phyloP scores from a whole-genome alignment of 2,113 vertebrate genomes.

The Carettochelys insculpta region DNA sequence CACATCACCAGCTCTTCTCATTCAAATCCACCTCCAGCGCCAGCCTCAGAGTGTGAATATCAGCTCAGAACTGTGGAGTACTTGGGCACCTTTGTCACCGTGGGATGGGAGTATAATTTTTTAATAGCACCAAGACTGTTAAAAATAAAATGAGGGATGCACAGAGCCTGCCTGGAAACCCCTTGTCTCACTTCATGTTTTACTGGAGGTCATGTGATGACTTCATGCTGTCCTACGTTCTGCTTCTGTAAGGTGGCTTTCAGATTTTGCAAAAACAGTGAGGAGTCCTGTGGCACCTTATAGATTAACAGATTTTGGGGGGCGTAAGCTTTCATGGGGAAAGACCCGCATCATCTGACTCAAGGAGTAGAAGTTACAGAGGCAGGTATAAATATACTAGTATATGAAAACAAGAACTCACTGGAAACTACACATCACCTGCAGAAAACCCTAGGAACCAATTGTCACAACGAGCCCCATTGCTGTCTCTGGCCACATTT shows the following conservation, averaged over 20 bases:
- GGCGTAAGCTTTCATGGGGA: no score
- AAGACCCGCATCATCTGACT: no score
- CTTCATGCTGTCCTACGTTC: constrained; percentile 46
- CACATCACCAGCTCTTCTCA: neutral
- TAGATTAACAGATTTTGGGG: no score
- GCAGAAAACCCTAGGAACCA: no score
- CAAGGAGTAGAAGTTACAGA: no score
- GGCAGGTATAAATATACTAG: no score
- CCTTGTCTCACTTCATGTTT: neutral
- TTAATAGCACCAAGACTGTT: neutral
- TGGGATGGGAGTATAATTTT: neutral
- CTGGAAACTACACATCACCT: no score
- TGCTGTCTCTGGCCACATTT: no score
- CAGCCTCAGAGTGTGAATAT: neutral
- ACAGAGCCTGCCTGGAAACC: constrained; percentile 12
- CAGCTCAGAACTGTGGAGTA: neutral
- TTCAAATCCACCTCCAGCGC: neutral
- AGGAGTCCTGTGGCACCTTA: no score
- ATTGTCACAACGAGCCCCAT: no score
- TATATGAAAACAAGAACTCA: no score
- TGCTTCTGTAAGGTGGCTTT: constrained; percentile 43
- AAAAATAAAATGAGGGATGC: constrained; percentile 25
- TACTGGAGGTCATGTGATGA: neutral
- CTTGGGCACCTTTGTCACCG: neutral
- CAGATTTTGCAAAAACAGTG: no score